Percentiles rank a stretch among this genome's conserved stretches.
These are phyloP conservation scores for Myotis pilosus DNA, from an alignment of 2,797 vertebrate genomes.

Conservation along the genomic window DNA sequence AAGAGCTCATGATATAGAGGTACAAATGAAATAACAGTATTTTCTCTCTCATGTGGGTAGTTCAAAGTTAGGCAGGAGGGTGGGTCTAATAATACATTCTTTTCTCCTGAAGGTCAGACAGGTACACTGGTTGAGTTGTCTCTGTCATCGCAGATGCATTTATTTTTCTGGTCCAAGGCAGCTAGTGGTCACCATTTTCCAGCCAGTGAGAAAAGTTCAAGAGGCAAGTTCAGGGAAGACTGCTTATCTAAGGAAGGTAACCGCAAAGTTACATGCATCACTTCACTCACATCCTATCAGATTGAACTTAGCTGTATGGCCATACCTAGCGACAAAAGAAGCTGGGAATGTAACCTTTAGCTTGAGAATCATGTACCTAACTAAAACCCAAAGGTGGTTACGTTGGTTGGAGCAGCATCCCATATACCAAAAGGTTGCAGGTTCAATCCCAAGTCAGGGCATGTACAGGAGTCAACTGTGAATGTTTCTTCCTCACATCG, in stretches of 20 bases:
- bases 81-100: not conserved
- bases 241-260: not conserved
- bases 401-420: too few relatives aligned
- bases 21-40: not conserved
- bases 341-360: not conserved
- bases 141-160: not conserved
- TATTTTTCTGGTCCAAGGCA: not conserved
- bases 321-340: not conserved
- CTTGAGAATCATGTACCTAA: not conserved
- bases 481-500: too few relatives aligned
- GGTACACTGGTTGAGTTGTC: not conserved
- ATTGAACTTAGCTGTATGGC: not conserved
- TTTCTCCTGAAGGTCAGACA: not conserved
- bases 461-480: too few relatives aligned
- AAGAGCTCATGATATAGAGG: not conserved
- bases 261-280: not conserved
- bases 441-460: too few relatives aligned
- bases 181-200: not conserved
- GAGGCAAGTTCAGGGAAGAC: not conserved
- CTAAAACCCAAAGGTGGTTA: not conserved
- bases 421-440: too few relatives aligned
- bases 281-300: not conserved
- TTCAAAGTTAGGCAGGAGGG: not conserved
- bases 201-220: not conserved
- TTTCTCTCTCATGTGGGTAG: not conserved